Evolutionary conservation across 2,888 invertebrate species (phyloP).

Genomic region (Candidula unifasciata): DNA sequence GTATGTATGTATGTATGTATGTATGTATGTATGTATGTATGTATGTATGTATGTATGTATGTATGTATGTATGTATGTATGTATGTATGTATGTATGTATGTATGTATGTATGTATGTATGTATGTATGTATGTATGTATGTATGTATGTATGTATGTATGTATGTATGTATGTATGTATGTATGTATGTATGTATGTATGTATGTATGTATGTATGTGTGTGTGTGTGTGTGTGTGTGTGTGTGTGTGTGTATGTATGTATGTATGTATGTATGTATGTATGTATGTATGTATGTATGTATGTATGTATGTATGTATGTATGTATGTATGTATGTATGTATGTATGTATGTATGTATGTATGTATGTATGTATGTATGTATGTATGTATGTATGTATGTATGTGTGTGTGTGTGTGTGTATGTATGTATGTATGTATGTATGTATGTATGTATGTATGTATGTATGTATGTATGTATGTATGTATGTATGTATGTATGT

Average conservation of each 20-base stretch:
- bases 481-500: too few species aligned
- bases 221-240: not conserved
- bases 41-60: not conserved
- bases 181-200: slow-evolving; percentile 3
- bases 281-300: too few species aligned
- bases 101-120: not conserved
- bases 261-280: not conserved
- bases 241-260: not conserved
- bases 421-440: too few species aligned
- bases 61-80: not conserved
- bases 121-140: not conserved
- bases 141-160: not conserved
- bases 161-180: not conserved
- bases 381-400: too few species aligned
- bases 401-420: too few species aligned
- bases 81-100: not conserved
- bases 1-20: too few species aligned
- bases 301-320: too few species aligned
- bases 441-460: too few species aligned
- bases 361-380: too few species aligned
- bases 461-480: too few species aligned
- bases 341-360: too few species aligned
- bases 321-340: too few species aligned
- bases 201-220: not conserved
- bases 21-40: not conserved